Percentiles rank a stretch among this genome's conserved stretches.
Evolutionary conservation across 1,140 invertebrate genomes (phyloP).

Genomic region (Venustaconcha ellipsiformis): DNA sequence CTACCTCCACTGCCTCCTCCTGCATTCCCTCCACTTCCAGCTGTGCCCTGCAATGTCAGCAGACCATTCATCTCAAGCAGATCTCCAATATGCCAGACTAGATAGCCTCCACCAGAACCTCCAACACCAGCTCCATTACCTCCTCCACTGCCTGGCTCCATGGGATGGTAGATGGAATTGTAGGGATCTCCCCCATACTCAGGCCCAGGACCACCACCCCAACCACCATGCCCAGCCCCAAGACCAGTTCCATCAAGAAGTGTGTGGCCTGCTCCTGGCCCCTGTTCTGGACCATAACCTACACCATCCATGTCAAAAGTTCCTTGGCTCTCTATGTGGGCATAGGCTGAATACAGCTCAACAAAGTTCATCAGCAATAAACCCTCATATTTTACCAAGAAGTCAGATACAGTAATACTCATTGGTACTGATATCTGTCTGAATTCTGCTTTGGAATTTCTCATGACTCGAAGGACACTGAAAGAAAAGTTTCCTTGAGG

Average conservation of each 20-base stretch:
- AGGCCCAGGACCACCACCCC: constrained; percentile 50
- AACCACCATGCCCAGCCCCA: constrained; percentile 56
- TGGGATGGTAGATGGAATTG: constrained; percentile 49
- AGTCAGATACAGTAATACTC: constrained; percentile 39
- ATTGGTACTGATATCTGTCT: constrained; percentile 39
- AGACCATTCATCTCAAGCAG: constrained; percentile 52
- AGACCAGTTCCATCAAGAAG: constrained; percentile 10
- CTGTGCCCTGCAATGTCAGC: constrained; percentile 38
- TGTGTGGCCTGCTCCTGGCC: constrained; percentile 45
- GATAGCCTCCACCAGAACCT: constrained; percentile 50
- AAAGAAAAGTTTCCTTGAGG: constrained; percentile 52
- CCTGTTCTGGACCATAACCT: constrained; percentile 38
- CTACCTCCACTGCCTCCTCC: constrained; percentile 57
- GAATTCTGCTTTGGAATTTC: constrained; percentile 47
- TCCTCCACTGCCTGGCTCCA: constrained; percentile 51
- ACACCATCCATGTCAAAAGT: constrained; percentile 48
- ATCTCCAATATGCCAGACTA: constrained; percentile 50
- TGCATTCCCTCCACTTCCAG: constrained; percentile 40
- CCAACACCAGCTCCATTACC: constrained; percentile 49
- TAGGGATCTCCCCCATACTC: constrained; percentile 54
- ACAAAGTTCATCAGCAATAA: constrained; percentile 52
- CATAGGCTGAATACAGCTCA: constrained; percentile 45
- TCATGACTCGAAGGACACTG: constrained; percentile 38
- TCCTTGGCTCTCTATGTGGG: constrained; percentile 50
- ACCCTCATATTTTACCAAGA: constrained; percentile 53